A percentile compares a stretch with the other conserved stretches of the same genome.
Conservation (phyloP, 2,113 vertebrate species). For the Muntiacus muntjak region DNA sequence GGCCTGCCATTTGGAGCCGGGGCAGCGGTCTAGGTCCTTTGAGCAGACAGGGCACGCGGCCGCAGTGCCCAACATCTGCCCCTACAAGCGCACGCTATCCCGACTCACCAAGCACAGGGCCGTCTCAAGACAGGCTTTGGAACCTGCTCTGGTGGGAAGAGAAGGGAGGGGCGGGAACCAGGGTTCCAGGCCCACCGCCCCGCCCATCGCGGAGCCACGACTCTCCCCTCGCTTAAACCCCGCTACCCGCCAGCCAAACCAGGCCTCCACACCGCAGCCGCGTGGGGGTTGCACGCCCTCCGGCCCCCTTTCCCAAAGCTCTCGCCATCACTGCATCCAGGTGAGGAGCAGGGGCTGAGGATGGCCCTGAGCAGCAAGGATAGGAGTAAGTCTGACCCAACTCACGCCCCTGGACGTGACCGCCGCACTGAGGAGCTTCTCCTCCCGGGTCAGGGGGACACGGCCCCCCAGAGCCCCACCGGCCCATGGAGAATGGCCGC, state of each 20-base stretch:
- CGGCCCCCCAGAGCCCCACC: neutral
- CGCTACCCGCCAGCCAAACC: too few species aligned
- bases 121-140: rapidly evolving
- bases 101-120: neutral
- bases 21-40: neutral
- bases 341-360: neutral
- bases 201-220: rapidly evolving
- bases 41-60: rapidly evolving
- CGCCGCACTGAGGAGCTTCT: rapidly evolving
- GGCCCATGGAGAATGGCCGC: neutral
- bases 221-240: neutral
- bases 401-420: rapidly evolving
- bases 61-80: neutral
- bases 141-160: too few species aligned
- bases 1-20: neutral
- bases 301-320: too few species aligned
- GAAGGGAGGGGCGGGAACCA: rapidly evolving
- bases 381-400: rapidly evolving
- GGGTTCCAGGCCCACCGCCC: rapidly evolving
- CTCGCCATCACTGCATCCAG: too few species aligned
- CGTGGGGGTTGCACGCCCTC: rapidly evolving
- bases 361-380: rapidly evolving
- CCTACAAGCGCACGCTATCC: neutral
- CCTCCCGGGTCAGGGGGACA: rapidly evolving
- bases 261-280: neutral